Percentiles rank a stretch among this genome's conserved stretches.
These are phyloP conservation scores for Orchesella flavescens DNA, from an alignment of 2,888 invertebrate genomes.

Conservation along the genomic window DNA sequence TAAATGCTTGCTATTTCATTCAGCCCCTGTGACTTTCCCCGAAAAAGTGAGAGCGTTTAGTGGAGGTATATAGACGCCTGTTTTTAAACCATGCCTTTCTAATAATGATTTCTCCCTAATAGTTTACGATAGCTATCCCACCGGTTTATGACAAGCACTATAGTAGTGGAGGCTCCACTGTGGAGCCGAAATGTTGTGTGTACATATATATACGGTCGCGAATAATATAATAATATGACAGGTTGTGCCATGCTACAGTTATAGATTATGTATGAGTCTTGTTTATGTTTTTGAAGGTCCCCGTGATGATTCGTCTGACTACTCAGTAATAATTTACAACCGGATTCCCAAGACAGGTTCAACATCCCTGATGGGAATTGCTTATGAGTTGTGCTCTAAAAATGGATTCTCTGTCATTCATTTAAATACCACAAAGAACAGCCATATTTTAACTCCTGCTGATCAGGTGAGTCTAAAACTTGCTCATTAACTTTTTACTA, in stretches of 20 bases:
- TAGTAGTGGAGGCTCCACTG: no score
- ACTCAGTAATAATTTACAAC: slow-evolving; percentile 91
- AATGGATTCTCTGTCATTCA: slow-evolving; percentile 89
- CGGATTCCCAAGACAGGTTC: slow-evolving; percentile 98
- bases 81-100: no score
- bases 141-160: no score
- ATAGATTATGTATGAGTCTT: not conserved
- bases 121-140: no score
- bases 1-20: slow-evolving; percentile 13
- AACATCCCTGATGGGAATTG: slow-evolving; percentile 94
- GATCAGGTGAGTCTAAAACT: slow-evolving; percentile 81
- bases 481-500: not conserved
- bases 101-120: no score
- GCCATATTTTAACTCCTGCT: slow-evolving; percentile 92
- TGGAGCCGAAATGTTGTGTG: no score
- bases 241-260: not conserved
- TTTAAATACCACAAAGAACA: slow-evolving; percentile 96
- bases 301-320: slow-evolving; percentile 75
- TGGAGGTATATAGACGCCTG: no score
- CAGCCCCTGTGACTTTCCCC: no score
- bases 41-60: no score
- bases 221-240: not conserved
- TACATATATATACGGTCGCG: no score
- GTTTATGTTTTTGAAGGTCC: slow-evolving; percentile 54
- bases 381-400: slow-evolving; percentile 86